Evolutionary conservation across 2,113 vertebrate genomes (phyloP), one percentile per base, ranked within the genome.

Genomic region (Myotis lucifugus): DNA sequence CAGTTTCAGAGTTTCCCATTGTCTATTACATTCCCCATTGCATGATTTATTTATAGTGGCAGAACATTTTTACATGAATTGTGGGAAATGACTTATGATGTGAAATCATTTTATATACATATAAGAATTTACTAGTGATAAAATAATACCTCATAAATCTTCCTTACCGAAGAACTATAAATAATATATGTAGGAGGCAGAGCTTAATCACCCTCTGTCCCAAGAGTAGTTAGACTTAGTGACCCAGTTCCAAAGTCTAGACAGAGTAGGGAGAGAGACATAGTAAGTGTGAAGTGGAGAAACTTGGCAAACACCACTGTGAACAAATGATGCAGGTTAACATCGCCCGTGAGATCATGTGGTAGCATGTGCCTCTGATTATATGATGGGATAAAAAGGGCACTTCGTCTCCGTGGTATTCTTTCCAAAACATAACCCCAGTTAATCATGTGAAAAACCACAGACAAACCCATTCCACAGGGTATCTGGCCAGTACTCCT

Each of bases 1-100:
- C 29, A 88, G 37, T 92, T 82, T 56, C 52, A 83, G 72, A 82
- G 27, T 23, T 94, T 88, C 83, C 85, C 78, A 76, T 17, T 10
- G 5, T 52, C 69, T 77, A 46, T 27, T 40, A 54, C 11, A 78
- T 29, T 40, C 3, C 50, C 54, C 67, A 34, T 4, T 54, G 25
- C 19, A 50, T 64, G 69, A 46, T 79, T 85, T 78, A 64, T 56
- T 61, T 61, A 27, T 27, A 27, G 12, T 48, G 48, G 21, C 13
- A 74, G 54, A 56, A 17, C 54, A 78, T 83, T 91, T 76, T 85
- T 40, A 48, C 8, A 69, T 25, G 25, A 92, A 23, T 81, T 66
- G 66, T 72, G 19, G 52, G 72, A 85, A 91, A 76, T 25, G 13
- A 92, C 23, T 77, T 86, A 69, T 52, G 50, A 70, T 29, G 78